Conservation (phyloP, 2,797 vertebrate genomes). For the Amphiprion clarkii region DNA sequence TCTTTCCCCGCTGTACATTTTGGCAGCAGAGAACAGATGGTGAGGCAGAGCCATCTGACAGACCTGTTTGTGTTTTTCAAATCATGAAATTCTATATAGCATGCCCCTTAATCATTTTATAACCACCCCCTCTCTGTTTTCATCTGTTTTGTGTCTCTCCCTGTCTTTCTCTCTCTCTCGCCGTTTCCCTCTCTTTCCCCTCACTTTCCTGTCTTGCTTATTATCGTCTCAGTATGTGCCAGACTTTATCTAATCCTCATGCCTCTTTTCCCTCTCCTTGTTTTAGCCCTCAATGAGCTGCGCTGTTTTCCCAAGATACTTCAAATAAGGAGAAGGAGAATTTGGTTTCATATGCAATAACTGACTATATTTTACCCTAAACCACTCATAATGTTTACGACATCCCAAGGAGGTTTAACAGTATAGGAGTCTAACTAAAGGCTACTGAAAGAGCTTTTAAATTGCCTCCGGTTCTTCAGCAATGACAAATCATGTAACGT, state of each 20-base stretch:
- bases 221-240: conserved; percentile 76
- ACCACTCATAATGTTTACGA: conserved; percentile 2
- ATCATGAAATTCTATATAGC: conserved; percentile 65
- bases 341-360: conserved; percentile 40
- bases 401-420: conserved; percentile 27
- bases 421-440: conserved; percentile 26
- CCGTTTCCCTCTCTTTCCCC: conserved; percentile 28
- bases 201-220: conserved; percentile 68
- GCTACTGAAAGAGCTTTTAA: conserved; percentile 30
- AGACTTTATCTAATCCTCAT: conserved; percentile 76
- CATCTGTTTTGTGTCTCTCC: conserved; percentile 49
- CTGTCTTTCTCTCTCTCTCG: conserved; percentile 36
- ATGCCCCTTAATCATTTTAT: conserved; percentile 70
- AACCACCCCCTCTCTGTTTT: conserved; percentile 63
- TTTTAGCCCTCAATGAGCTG: conserved; percentile 66
- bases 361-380: conserved; percentile 37
- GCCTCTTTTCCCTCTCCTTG: conserved; percentile 64
- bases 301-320: conserved; percentile 49
- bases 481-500: conserved; percentile 1
- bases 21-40: conserved; percentile 58
- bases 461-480: conserved; percentile 20
- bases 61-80: conserved; percentile 62
- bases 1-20: conserved; percentile 46
- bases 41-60: conserved; percentile 59
- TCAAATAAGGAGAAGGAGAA: conserved; percentile 50